phyloP scores from a whole-genome alignment of 2,888 invertebrate species.

The Tiphia femorata region DNA sequence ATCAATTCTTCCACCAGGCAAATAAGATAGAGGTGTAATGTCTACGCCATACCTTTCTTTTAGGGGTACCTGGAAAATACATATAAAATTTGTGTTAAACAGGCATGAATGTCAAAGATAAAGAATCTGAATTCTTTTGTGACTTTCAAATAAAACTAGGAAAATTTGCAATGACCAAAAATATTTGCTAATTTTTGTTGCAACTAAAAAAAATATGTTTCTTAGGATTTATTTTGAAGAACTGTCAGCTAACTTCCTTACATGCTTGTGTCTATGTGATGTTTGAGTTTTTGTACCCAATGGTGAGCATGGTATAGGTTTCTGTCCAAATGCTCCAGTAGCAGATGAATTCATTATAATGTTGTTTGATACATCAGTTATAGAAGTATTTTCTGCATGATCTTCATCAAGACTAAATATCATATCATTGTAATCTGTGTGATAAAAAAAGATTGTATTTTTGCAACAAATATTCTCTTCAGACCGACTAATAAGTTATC shows the following conservation, averaged over 20 bases:
- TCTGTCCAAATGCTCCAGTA: constrained; percentile 64
- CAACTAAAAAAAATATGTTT: not conserved
- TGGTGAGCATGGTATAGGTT: constrained; percentile 73
- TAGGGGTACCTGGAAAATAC: constrained; percentile 66
- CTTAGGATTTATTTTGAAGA: not conserved
- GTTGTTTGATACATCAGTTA: constrained; percentile 23
- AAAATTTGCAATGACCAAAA: not conserved
- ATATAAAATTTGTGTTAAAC: not conserved
- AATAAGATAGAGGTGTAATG: constrained; percentile 84
- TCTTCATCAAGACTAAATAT: constrained; percentile 89
- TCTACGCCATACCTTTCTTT: constrained; percentile 78
- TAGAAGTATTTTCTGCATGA: constrained; percentile 67
- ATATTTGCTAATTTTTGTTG: not conserved
- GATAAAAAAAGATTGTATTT: not conserved
- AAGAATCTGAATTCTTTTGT: not conserved
- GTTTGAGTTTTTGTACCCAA: constrained; percentile 64
- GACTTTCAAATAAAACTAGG: not conserved
- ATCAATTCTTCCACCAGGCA: constrained; percentile 83
- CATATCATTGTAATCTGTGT: constrained; percentile 78
- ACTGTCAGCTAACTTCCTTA: constrained; percentile 25
- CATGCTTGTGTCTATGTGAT: constrained; percentile 61
- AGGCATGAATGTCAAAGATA: not conserved
- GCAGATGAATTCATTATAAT: constrained; percentile 41
- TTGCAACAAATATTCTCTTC: too few species aligned
- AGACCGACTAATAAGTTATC: too few species aligned